phyloP scores from a whole-genome alignment of 2,113 vertebrate genomes.

The Eclectus roratus region DNA sequence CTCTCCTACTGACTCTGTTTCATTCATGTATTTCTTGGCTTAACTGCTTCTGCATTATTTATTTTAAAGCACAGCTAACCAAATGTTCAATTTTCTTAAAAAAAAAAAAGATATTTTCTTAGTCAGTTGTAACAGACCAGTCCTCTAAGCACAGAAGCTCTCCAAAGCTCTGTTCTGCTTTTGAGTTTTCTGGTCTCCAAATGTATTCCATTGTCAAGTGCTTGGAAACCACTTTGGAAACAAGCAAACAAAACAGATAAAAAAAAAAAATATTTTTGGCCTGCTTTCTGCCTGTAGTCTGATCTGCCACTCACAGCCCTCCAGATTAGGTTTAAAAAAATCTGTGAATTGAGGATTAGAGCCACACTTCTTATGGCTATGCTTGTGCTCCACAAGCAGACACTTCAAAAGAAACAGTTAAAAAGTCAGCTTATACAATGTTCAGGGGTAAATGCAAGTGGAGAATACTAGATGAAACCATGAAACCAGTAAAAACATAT shows the following conservation, averaged over 20 bases:
- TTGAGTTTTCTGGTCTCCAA: background rate
- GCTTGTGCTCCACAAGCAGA: background rate
- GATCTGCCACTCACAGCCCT: background rate
- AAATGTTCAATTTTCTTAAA: background rate
- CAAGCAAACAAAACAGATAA: slow-evolving; percentile 8
- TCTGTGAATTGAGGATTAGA: background rate
- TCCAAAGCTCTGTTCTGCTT: background rate
- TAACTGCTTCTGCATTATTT: background rate
- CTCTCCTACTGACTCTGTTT: background rate
- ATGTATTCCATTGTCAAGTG: background rate
- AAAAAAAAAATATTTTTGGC: background rate
- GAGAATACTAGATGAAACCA: background rate
- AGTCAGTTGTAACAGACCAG: background rate
- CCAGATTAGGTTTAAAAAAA: background rate
- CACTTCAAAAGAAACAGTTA: background rate
- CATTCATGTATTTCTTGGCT: background rate
- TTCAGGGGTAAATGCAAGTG: background rate
- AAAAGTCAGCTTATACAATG: background rate
- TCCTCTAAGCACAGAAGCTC: background rate
- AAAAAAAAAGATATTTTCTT: background rate
- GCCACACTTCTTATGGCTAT: background rate
- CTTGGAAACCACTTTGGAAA: slow-evolving; percentile 45
- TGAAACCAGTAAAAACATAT: background rate
- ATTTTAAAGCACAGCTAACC: background rate
- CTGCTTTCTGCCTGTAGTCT: background rate